Evolutionary conservation across 2,888 invertebrate species (phyloP).

Genomic region (Ophion obscuratus): DNA sequence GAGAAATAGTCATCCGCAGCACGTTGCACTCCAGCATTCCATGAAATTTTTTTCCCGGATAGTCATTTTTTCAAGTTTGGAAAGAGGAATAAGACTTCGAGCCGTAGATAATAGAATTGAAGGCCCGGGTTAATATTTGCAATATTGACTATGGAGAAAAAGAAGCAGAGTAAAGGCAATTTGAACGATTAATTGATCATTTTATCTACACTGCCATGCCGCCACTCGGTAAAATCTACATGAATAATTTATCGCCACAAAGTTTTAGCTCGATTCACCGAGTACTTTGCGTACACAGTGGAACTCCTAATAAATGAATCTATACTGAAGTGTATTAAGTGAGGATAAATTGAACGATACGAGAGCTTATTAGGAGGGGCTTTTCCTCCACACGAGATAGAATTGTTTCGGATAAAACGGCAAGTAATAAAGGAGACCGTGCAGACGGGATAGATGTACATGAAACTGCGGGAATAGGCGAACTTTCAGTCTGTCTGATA

Average conservation of each 20-base stretch:
- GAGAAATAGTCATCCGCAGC: no score
- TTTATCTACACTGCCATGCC: background rate
- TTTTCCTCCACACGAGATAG: slow-evolving; percentile 5
- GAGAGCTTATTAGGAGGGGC: slow-evolving; percentile 23
- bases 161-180: background rate
- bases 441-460: background rate
- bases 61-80: no score
- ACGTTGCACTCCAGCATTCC: no score
- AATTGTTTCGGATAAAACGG: slow-evolving; percentile 27
- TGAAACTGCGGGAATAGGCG: slow-evolving; percentile 1
- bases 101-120: no score
- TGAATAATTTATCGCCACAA: slow-evolving; percentile 27
- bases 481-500: slow-evolving; percentile 23
- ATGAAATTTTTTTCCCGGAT: no score
- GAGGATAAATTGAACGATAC: slow-evolving; percentile 48
- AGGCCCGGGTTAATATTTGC: no score
- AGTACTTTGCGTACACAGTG: background rate
- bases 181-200: background rate
- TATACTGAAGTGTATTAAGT: slow-evolving; percentile 25
- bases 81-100: no score
- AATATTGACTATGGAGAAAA: no score
- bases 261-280: background rate
- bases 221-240: background rate
- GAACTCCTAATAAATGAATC: slow-evolving; percentile 19
- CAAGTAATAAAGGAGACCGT: background rate